Evolutionary conservation across 1,140 invertebrate genomes (phyloP).

Genomic region (Nilaparvata lugens): DNA sequence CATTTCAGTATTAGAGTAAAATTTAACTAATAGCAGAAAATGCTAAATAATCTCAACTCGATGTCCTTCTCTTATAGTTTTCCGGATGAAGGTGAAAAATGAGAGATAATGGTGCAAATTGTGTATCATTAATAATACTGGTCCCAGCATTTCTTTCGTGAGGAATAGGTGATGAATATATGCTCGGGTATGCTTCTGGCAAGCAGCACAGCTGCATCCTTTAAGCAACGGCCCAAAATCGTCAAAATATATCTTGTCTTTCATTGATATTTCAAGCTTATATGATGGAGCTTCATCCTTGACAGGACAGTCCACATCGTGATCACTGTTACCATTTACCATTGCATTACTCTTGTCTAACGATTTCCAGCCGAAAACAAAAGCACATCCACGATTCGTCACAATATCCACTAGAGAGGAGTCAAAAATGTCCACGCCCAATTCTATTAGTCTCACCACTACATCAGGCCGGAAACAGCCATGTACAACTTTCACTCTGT

Average conservation of each 20-base stretch:
- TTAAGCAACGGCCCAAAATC: slow-evolving; percentile 59
- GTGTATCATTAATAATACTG: slow-evolving; percentile 65
- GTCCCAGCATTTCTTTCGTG: slow-evolving; percentile 61
- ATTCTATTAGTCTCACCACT: slow-evolving; percentile 50
- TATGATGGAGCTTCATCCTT: background rate
- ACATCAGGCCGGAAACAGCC: slow-evolving; percentile 55
- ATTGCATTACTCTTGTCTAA: background rate
- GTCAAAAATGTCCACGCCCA: slow-evolving; percentile 69
- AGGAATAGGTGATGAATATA: slow-evolving; percentile 75
- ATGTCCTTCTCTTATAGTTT: background rate
- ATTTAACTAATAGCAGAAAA: too few relatives aligned
- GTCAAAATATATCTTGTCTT: slow-evolving; percentile 42
- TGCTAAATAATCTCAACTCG: background rate
- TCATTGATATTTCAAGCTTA: background rate
- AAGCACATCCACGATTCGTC: slow-evolving; percentile 49
- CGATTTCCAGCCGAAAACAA: slow-evolving; percentile 41
- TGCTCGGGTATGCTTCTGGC: slow-evolving; percentile 65
- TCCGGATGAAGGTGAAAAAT: slow-evolving; percentile 51
- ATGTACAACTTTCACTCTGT: slow-evolving; percentile 51
- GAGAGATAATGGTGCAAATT: slow-evolving; percentile 57
- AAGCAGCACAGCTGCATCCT: slow-evolving; percentile 63
- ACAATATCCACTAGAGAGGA: slow-evolving; percentile 55
- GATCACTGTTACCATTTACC: too few relatives aligned
- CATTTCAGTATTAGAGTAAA: too few relatives aligned
- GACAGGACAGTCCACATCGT: too few relatives aligned